A percentile compares a stretch with the other conserved stretches of the same genome.
Evolutionary conservation across 2,113 vertebrate species (phyloP).

Genomic region (Festucalex cinctus): DNA sequence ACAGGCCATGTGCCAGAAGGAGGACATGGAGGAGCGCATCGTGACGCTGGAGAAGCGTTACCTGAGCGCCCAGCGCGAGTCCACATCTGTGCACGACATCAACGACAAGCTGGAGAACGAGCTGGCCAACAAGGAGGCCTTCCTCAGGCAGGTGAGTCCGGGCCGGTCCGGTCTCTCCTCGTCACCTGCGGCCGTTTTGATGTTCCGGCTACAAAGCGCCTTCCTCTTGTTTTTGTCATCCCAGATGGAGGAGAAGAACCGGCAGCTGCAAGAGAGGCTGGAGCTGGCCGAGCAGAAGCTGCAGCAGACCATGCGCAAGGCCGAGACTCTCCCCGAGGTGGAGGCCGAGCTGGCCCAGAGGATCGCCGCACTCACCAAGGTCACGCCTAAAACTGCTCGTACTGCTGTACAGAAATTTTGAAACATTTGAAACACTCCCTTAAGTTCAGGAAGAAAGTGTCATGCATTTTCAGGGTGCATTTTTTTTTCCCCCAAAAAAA

Average conservation of each 20-base stretch:
- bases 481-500: no score
- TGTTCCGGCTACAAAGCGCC: background rate
- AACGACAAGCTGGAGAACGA: slow-evolving; percentile 98
- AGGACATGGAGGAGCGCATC: slow-evolving; percentile 99
- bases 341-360: slow-evolving; percentile 97
- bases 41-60: slow-evolving; percentile 97
- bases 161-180: background rate
- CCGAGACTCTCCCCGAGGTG: slow-evolving; percentile 97
- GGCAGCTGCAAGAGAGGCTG: slow-evolving; percentile 92
- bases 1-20: slow-evolving; percentile 98
- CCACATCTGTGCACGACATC: slow-evolving; percentile 98
- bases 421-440: no score
- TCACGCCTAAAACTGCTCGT: slow-evolving; percentile 78
- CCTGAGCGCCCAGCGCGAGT: slow-evolving; percentile 96
- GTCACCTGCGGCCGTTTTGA: background rate
- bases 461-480: no score
- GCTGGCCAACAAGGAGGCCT: slow-evolving; percentile 95
- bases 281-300: slow-evolving; percentile 97
- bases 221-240: background rate
- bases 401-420: slow-evolving; percentile 64
- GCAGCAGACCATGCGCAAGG: slow-evolving; percentile 98
- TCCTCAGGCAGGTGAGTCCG: slow-evolving; percentile 88
- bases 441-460: no score
- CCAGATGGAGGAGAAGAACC: slow-evolving; percentile 98
- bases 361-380: slow-evolving; percentile 98